A percentile compares a stretch with the other conserved stretches of the same genome.
These are phyloP conservation scores for Xiphorhynchus elegans DNA, from an alignment of 2,113 vertebrate species.

Conservation along the genomic window DNA sequence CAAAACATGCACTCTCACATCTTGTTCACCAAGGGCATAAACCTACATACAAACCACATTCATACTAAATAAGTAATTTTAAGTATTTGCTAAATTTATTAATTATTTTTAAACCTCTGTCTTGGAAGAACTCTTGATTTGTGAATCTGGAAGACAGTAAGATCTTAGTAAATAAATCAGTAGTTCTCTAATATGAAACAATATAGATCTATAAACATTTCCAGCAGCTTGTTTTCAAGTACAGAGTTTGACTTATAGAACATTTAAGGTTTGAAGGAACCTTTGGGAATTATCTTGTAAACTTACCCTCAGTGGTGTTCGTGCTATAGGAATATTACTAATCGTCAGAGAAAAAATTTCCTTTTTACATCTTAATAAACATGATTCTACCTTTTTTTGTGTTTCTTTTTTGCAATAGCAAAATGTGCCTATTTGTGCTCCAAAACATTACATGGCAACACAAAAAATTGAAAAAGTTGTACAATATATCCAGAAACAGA, in stretches of 20 bases:
- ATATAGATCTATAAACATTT: background rate
- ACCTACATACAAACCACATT: background rate
- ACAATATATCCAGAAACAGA: background rate
- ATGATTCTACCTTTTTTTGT: background rate
- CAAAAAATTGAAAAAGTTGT: background rate
- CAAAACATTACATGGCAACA: background rate
- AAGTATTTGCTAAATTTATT: background rate
- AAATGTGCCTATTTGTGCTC: background rate
- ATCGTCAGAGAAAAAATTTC: background rate
- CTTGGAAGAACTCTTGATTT: background rate
- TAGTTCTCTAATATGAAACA: background rate
- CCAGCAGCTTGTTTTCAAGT: background rate
- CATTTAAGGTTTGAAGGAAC: background rate
- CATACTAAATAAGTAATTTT: background rate
- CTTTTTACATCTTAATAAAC: background rate
- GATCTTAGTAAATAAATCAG: background rate
- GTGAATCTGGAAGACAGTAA: background rate
- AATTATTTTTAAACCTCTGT: background rate
- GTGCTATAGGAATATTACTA: background rate
- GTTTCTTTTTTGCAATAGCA: background rate
- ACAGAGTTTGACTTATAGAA: background rate
- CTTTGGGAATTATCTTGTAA: background rate
- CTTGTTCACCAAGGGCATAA: background rate
- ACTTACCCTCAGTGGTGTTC: fast-evolving
- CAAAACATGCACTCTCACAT: background rate